Evolutionary conservation across 2,113 vertebrate species (phyloP).

Genomic region (Canis aureus): DNA sequence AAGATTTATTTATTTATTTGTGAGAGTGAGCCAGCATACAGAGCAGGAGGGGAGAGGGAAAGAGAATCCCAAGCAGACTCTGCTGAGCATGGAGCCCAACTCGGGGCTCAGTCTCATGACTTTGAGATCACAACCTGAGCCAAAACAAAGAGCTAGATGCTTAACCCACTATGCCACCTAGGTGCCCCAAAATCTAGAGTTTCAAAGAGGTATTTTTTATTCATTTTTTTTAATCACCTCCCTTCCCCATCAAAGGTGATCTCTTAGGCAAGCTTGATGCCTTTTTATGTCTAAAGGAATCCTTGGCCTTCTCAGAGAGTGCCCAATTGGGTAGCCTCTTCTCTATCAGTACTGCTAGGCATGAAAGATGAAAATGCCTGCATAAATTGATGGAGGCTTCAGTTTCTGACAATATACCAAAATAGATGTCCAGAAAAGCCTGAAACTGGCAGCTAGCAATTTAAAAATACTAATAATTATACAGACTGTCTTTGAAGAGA

Average conservation of each 20-base stretch:
- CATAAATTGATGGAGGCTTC: background rate
- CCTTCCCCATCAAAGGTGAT: background rate
- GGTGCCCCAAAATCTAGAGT: background rate
- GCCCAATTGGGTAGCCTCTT: background rate
- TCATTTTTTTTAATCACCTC: background rate
- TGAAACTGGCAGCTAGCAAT: background rate
- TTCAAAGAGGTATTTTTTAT: background rate
- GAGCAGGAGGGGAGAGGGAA: background rate
- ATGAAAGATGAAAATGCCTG: background rate
- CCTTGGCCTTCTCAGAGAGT: background rate
- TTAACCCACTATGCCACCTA: background rate
- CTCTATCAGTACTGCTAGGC: background rate
- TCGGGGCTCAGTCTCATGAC: background rate
- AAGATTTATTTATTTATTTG: background rate
- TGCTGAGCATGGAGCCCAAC: background rate
- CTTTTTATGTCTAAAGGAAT: conserved; percentile 8
- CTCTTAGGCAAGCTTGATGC: background rate
- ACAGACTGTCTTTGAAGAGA: background rate
- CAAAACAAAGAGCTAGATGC: background rate
- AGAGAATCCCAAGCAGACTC: background rate
- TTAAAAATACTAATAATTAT: background rate
- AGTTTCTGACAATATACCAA: background rate
- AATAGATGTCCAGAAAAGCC: background rate
- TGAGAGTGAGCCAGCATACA: background rate
- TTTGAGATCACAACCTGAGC: background rate